These are phyloP conservation scores for Anoura caudifer DNA, from an alignment of 2,113 vertebrate genomes.

Conservation along the genomic window DNA sequence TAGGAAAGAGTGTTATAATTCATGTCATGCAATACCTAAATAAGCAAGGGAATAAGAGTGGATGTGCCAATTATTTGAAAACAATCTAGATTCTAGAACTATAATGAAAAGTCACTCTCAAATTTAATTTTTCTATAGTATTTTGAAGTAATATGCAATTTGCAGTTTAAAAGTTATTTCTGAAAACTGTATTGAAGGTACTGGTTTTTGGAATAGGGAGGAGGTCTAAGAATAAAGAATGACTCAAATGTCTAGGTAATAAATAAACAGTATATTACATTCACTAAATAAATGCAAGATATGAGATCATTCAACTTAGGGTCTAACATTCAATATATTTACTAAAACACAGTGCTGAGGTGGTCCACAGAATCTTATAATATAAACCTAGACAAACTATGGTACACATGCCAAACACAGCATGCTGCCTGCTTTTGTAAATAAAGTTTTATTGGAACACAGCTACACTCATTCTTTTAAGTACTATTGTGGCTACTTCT, in stretches of 20 bases:
- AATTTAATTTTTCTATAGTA: neutral
- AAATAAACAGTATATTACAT: neutral
- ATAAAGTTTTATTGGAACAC: neutral
- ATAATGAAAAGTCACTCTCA: neutral
- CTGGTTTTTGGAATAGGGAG: neutral
- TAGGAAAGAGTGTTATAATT: neutral
- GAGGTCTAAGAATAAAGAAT: slow-evolving; percentile 10
- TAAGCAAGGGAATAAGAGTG: neutral
- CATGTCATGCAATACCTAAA: neutral
- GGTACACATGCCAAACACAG: neutral
- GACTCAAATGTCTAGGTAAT: neutral
- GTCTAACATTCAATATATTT: neutral
- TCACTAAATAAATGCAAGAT: neutral
- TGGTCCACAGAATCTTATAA: neutral
- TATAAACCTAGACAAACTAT: neutral
- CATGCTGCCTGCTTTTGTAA: neutral
- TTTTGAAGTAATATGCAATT: neutral
- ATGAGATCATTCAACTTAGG: neutral
- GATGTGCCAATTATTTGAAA: neutral
- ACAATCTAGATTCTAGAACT: neutral
- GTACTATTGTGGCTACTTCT: neutral
- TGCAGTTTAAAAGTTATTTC: neutral
- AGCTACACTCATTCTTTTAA: neutral
- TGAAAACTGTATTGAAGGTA: neutral
- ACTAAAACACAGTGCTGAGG: neutral